These are phyloP conservation scores for Danaus plexippus DNA, from an alignment of 1,140 invertebrate species.

Conservation along the genomic window DNA sequence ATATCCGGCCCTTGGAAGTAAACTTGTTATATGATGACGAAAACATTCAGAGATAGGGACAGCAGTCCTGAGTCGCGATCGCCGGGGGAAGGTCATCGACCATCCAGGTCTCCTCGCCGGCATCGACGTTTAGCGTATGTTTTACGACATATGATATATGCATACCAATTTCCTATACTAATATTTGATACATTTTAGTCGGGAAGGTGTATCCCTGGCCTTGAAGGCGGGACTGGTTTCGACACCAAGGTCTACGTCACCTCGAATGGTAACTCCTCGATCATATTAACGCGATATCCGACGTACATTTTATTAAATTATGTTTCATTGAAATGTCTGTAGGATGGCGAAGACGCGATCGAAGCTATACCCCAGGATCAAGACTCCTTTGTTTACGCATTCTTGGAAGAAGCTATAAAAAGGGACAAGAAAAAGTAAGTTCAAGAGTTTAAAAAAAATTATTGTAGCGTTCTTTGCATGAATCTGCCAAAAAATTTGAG, in stretches of 20 bases:
- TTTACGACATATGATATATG: constrained; percentile 4
- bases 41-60: constrained; percentile 26
- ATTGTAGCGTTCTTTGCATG: background rate
- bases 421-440: constrained; percentile 59
- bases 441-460: background rate
- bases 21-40: no score
- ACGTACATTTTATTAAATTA: background rate
- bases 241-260: constrained; percentile 45
- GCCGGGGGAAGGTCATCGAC: constrained; percentile 22
- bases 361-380: constrained; percentile 45
- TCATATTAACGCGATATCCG: background rate
- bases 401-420: constrained; percentile 59
- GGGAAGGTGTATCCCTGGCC: constrained; percentile 51
- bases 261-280: constrained; percentile 29
- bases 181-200: constrained; percentile 21
- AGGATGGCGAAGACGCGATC: constrained; percentile 34
- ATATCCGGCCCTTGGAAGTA: background rate
- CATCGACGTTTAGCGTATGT: constrained; percentile 40
- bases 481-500: background rate
- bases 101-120: constrained; percentile 35
- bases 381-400: constrained; percentile 57
- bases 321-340: constrained; percentile 8
- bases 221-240: constrained; percentile 53
- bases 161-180: background rate
- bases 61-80: constrained; percentile 37